Evolutionary conservation across 1,140 invertebrate species (phyloP).

Genomic region (Papilio polyxenes): DNA sequence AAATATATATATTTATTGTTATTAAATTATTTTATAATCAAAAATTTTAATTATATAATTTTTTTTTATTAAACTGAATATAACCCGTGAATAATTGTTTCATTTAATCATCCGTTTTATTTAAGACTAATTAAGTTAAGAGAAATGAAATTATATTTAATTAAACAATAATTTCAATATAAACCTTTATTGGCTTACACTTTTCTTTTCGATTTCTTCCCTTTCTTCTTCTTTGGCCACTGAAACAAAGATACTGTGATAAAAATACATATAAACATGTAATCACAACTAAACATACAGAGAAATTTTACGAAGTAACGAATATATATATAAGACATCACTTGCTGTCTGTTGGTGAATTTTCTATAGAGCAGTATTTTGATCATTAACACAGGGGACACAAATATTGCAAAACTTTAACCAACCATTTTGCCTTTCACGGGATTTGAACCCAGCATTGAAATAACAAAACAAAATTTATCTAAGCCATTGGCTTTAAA

Average conservation of each 20-base stretch:
- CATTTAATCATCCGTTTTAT: neutral
- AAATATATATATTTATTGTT: neutral
- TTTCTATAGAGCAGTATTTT: neutral
- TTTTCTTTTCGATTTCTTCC: slow-evolving; percentile 50
- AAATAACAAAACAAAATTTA: neutral
- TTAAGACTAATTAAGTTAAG: neutral
- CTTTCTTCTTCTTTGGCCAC: slow-evolving; percentile 63
- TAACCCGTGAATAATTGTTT: neutral
- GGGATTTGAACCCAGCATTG: neutral
- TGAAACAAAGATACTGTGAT: slow-evolving; percentile 59
- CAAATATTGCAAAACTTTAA: neutral
- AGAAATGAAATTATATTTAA: slow-evolving; percentile 2
- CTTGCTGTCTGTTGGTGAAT: neutral
- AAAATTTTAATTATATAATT: neutral
- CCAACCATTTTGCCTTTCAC: neutral
- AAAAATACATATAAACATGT: slow-evolving; percentile 26
- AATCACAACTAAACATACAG: neutral
- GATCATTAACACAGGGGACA: neutral
- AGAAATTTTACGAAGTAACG: neutral
- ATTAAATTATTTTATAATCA: neutral
- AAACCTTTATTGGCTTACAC: slow-evolving; percentile 29
- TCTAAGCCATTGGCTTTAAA: no score
- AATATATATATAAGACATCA: neutral
- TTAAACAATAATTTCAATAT: slow-evolving; percentile 23
- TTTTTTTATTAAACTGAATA: slow-evolving; percentile 1